Percentiles rank a stretch among this genome's conserved stretches.
phyloP scores from a whole-genome alignment of 2,797 vertebrate species.

The Galaxias olidus region DNA sequence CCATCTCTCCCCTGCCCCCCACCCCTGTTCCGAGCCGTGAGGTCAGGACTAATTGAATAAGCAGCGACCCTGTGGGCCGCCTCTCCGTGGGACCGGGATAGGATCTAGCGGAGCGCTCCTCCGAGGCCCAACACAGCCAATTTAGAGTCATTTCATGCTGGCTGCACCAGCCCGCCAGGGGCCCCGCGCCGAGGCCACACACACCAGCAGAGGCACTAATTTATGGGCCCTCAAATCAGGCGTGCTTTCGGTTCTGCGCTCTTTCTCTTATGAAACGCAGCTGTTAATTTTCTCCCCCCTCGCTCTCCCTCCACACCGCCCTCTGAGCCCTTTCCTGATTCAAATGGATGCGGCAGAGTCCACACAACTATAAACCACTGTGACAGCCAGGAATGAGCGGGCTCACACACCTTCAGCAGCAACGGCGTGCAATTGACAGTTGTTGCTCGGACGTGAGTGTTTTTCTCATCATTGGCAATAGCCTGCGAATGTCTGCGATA shows the following conservation, averaged over 20 bases:
- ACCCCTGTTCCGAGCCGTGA: slow-evolving; percentile 61
- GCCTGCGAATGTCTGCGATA: neutral
- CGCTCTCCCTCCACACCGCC: neutral
- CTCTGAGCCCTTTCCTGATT: slow-evolving; percentile 19
- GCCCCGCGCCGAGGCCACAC: slow-evolving; percentile 52
- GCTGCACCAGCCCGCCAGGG: slow-evolving; percentile 61
- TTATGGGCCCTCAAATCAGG: slow-evolving; percentile 64
- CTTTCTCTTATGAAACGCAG: slow-evolving; percentile 65
- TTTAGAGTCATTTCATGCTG: slow-evolving; percentile 78
- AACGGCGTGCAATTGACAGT: slow-evolving; percentile 18
- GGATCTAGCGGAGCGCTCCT: slow-evolving; percentile 73
- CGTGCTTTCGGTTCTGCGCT: slow-evolving; percentile 62
- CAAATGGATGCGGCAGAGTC: slow-evolving; percentile 30
- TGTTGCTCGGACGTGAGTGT: slow-evolving; percentile 6
- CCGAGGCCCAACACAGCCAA: slow-evolving; percentile 75
- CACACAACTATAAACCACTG: slow-evolving; percentile 41
- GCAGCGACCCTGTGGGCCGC: slow-evolving; percentile 70
- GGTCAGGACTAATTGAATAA: slow-evolving; percentile 77
- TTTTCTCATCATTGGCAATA: slow-evolving; percentile 7
- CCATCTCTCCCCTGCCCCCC: slow-evolving; percentile 37
- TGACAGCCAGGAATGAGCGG: slow-evolving; percentile 14
- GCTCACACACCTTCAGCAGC: slow-evolving; percentile 16
- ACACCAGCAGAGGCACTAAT: slow-evolving; percentile 52
- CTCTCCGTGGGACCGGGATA: slow-evolving; percentile 79
- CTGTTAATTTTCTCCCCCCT: slow-evolving; percentile 49